A percentile compares a stretch with the other conserved stretches of the same genome.
phyloP scores from a whole-genome alignment of 1,140 invertebrate species.

The Lamellibrachia luymesi region DNA sequence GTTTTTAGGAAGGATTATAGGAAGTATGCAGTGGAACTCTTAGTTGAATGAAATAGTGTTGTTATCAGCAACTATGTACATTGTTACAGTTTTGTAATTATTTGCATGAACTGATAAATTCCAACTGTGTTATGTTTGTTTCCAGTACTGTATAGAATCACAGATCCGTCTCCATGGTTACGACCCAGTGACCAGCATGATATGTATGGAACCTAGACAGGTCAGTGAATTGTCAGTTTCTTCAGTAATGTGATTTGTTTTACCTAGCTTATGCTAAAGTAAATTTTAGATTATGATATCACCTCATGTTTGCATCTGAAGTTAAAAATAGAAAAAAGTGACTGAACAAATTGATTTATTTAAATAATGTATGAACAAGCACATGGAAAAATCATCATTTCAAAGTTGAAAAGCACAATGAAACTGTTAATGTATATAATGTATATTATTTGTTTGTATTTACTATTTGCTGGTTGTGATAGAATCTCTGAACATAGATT shows the following conservation, averaged over 20 bases:
- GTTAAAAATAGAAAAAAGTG: not conserved
- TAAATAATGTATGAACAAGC: not conserved
- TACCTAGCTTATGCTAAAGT: not conserved
- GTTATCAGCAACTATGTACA: not conserved
- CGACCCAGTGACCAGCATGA: slow-evolving; percentile 57
- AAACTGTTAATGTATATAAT: too few species aligned
- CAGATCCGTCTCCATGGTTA: slow-evolving; percentile 62
- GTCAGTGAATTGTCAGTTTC: slow-evolving; percentile 41
- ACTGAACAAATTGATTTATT: not conserved
- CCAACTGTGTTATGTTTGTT: slow-evolving; percentile 22
- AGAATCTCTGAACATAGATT: too few species aligned
- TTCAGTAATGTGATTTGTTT: not conserved
- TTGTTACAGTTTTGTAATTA: not conserved
- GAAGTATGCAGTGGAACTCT: not conserved
- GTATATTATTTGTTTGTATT: too few species aligned
- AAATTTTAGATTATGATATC: not conserved
- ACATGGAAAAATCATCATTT: not conserved
- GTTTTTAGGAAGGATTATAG: not conserved
- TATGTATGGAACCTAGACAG: slow-evolving; percentile 60
- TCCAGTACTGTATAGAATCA: slow-evolving; percentile 65
- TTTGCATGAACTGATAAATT: not conserved
- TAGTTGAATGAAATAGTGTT: not conserved
- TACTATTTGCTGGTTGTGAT: too few species aligned
- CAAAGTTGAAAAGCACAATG: not conserved
- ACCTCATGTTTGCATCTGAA: not conserved